Percentiles rank a stretch among this genome's conserved stretches.
Evolutionary conservation across 2,888 invertebrate species (phyloP).

Genomic region (Keiferia lycopersicella): DNA sequence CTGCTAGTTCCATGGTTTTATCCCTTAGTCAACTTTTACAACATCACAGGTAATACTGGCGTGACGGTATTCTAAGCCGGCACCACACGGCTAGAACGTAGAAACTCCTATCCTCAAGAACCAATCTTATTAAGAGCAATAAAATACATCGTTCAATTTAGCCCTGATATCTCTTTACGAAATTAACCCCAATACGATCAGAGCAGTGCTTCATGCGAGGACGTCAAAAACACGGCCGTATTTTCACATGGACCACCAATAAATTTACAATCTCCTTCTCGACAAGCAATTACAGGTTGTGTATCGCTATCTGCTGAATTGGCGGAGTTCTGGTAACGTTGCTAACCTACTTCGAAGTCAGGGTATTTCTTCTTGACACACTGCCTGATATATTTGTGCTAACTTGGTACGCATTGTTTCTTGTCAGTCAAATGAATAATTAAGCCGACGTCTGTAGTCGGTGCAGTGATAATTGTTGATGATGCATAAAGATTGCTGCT

Average conservation of each 20-base stretch:
- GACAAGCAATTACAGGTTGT: conserved; percentile 32
- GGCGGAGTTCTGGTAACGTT: conserved; percentile 28
- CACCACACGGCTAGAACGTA: too few relatives aligned
- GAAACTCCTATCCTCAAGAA: too few relatives aligned
- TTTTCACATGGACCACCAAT: conserved; percentile 20
- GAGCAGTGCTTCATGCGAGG: conserved; percentile 16
- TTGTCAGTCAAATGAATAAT: conserved; percentile 6
- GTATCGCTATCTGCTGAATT: conserved; percentile 15
- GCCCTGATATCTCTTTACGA: not conserved
- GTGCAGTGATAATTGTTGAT: not conserved
- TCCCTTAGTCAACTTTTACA: too few relatives aligned
- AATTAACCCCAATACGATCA: conserved; percentile 9
- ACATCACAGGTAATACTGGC: too few relatives aligned
- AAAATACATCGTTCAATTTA: not conserved
- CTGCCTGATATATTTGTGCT: not conserved
- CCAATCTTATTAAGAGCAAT: not conserved
- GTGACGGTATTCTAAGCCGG: too few relatives aligned
- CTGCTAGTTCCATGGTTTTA: too few relatives aligned
- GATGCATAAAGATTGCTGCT: not conserved
- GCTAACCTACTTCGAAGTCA: conserved; percentile 7
- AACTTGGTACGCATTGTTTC: conserved; percentile 1
- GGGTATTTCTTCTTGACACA: conserved; percentile 28
- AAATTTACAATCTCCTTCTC: conserved; percentile 29
- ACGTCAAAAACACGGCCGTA: conserved; percentile 25
- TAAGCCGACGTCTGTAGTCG: not conserved